Conservation (phyloP, 2,797 vertebrate genomes). For the Acanthis flammea region DNA sequence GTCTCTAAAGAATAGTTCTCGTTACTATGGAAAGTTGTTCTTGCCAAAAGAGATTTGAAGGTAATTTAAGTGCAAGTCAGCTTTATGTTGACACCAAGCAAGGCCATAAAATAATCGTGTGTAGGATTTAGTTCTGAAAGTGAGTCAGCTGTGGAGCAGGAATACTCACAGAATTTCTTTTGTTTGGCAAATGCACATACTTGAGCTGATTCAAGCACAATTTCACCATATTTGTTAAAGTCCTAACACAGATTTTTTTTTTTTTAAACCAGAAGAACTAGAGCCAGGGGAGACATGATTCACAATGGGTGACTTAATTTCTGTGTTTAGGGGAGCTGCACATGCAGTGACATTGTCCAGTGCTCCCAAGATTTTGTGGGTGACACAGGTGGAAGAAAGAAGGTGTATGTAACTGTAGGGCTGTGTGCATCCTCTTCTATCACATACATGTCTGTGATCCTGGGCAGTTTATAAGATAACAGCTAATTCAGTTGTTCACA, state of each 20-base stretch:
- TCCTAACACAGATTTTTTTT: background rate
- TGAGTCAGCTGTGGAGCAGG: background rate
- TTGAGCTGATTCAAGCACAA: background rate
- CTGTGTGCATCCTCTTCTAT: background rate
- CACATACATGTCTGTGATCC: background rate
- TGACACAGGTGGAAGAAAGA: background rate
- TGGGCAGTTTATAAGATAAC: background rate
- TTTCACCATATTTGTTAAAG: background rate
- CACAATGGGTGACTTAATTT: background rate
- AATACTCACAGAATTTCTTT: background rate
- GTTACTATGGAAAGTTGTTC: background rate
- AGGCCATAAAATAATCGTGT: background rate
- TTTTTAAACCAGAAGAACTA: background rate
- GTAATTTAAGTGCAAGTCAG: background rate
- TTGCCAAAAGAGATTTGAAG: background rate
- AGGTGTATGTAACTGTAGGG: background rate
- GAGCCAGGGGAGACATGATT: background rate
- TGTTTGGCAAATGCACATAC: background rate
- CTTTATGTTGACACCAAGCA: background rate
- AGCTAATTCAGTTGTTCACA: background rate
- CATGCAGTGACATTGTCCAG: accelerated
- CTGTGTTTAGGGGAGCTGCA: background rate
- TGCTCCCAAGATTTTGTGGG: background rate
- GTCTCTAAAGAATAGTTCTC: background rate
- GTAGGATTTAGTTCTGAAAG: background rate